These are phyloP conservation scores for Lethrus apterus DNA, from an alignment of 1,140 invertebrate genomes.

Conservation along the genomic window DNA sequence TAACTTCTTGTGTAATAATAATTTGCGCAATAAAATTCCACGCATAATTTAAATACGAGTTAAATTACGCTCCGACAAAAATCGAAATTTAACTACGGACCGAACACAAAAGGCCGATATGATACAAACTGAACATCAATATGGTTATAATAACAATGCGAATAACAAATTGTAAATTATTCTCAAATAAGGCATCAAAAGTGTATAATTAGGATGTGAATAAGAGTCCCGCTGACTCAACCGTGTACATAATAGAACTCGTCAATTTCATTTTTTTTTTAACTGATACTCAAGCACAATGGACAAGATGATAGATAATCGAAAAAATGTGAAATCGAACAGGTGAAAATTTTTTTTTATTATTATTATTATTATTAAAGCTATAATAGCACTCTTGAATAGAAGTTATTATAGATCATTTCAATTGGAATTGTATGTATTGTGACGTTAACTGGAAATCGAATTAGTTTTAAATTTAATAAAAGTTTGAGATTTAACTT, in stretches of 20 bases:
- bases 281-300: neutral
- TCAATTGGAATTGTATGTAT: constrained; percentile 18
- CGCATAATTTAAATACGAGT: too few relatives aligned
- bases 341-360: too few relatives aligned
- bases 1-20: too few relatives aligned
- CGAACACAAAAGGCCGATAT: too few relatives aligned
- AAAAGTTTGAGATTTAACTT: too few relatives aligned
- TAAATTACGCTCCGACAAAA: too few relatives aligned
- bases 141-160: neutral
- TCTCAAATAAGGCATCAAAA: constrained; percentile 6
- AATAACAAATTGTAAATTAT: constrained; percentile 8
- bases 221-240: constrained; percentile 7
- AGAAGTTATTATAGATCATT: constrained; percentile 3
- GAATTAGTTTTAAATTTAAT: too few relatives aligned
- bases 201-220: constrained; percentile 8
- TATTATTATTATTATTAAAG: neutral
- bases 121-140: neutral
- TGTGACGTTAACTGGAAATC: too few relatives aligned
- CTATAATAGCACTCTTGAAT: neutral
- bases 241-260: neutral
- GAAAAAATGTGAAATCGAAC: too few relatives aligned
- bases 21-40: too few relatives aligned
- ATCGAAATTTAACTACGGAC: too few relatives aligned
- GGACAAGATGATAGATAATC: neutral
- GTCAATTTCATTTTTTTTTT: constrained; percentile 4